These are phyloP conservation scores for Lateolabrax maculatus DNA, from an alignment of 2,797 vertebrate species.

Conservation along the genomic window DNA sequence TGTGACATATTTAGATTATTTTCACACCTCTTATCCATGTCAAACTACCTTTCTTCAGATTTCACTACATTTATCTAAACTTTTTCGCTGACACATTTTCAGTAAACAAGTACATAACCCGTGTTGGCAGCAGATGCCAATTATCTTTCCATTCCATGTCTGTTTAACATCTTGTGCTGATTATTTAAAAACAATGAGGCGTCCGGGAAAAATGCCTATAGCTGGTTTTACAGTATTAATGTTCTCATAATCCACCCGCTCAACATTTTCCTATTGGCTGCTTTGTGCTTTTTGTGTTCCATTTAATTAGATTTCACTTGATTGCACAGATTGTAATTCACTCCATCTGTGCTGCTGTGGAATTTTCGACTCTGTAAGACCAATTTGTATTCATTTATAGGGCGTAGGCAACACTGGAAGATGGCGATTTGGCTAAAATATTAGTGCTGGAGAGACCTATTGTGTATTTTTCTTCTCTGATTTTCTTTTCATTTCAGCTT, in stretches of 20 bases:
- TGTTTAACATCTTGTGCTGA: constrained; percentile 56
- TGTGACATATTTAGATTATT: neutral
- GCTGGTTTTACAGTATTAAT: constrained; percentile 65
- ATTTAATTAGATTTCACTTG: constrained; percentile 74
- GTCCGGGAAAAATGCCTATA: constrained; percentile 45
- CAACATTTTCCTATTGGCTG: constrained; percentile 55
- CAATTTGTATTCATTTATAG: constrained; percentile 64
- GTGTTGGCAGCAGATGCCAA: neutral
- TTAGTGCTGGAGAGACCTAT: constrained; percentile 1
- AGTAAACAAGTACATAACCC: neutral
- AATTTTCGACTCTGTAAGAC: constrained; percentile 50
- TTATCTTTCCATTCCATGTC: constrained; percentile 28
- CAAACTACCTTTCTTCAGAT: constrained; percentile 4
- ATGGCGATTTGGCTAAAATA: constrained; percentile 44
- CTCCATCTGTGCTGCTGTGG: constrained; percentile 70
- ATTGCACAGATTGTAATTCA: constrained; percentile 70
- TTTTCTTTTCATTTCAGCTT: constrained; percentile 7
- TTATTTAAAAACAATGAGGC: constrained; percentile 64
- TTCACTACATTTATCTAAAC: neutral
- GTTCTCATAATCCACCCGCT: constrained; percentile 58
- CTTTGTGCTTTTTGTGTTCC: constrained; percentile 60
- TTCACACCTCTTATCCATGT: neutral
- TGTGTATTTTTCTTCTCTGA: constrained; percentile 11
- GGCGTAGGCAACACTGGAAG: constrained; percentile 32
- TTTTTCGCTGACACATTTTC: constrained; percentile 1